phyloP scores from a whole-genome alignment of 2,797 vertebrate species.

The Geotrypetes seraphini region DNA sequence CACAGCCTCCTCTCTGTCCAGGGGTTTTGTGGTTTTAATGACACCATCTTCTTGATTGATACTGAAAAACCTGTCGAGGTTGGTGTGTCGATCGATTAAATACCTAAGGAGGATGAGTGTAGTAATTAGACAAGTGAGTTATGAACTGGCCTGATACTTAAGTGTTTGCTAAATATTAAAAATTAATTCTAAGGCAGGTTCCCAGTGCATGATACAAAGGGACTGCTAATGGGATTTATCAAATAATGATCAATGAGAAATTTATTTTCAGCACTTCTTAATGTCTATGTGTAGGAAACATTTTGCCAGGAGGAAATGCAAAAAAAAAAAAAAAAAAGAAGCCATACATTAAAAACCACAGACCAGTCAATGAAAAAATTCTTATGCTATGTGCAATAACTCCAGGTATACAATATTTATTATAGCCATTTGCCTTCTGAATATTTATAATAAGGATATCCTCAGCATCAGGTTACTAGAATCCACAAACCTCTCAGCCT shows the following conservation, averaged over 20 bases:
- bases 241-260: constrained; percentile 14
- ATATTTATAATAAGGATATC: constrained; percentile 16
- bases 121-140: constrained; percentile 33
- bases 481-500: constrained; percentile 11
- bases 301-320: constrained; percentile 20
- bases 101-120: constrained; percentile 63
- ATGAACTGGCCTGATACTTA: constrained; percentile 11
- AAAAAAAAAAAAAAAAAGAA: constrained; percentile 2
- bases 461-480: neutral
- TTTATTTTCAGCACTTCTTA: constrained; percentile 14
- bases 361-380: constrained; percentile 27
- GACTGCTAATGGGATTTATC: constrained; percentile 11
- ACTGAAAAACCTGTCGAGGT: constrained; percentile 90
- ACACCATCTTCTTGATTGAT: constrained; percentile 81
- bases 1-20: constrained; percentile 82
- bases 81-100: constrained; percentile 87
- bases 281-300: constrained; percentile 24
- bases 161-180: constrained; percentile 23
- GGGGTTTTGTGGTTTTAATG: constrained; percentile 79
- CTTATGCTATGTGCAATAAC: constrained; percentile 16
- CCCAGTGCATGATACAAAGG: constrained; percentile 3
- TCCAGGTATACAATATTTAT: constrained; percentile 24
- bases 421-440: constrained; percentile 20
- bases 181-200: constrained; percentile 17
- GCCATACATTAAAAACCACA: neutral